Base-by-base conservation (phyloP, 2,797 vertebrate species). In the Notoglanidium macrostoma region DNA sequence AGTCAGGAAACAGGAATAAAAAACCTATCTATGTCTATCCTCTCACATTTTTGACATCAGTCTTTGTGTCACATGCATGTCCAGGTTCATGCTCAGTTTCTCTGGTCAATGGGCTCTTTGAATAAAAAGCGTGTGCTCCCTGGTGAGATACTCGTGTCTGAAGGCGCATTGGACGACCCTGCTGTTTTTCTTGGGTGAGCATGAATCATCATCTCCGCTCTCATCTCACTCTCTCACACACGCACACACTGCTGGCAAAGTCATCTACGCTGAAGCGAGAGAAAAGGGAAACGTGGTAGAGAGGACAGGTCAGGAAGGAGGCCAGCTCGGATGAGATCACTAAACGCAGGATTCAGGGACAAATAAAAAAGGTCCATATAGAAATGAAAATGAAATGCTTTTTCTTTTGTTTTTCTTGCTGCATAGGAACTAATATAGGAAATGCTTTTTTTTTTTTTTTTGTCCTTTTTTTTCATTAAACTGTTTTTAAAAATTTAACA, bases 121-220 rank as follows among this genome's bases (percentile, higher is more conserved):
- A 82, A 86, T 89, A 90, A 89, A 90, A 85, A 86, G 9, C 81
- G 74, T 86, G 26, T 44, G 46, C 80, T 86, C 63, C 86, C 86
- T 61, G 79, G 83, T 67, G 83, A 65, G 86, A 72, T 40, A 82
- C 87, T 76, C 82, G 63, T 87, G 35, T 88, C 63, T 74, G 1
- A 82, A 54, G 63, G 72, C 57, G 76, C n/a, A 63, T 46, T 90
- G 89, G 86, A 88, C 84, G 83, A 12, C 51, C 84, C 40, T 59
- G 57, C 51, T 90, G 90, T 87, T 91, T 89, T 86, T 90, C 81
- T 91, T 87, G 89, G 88, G 85, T 70, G 61, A 80, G 67, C 83
- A 87, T 86, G 88, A 91, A 89, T 90, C 88, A 88, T 65, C 59
- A 81, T 77, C 65, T 74, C 67, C 73, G 40, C 65, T 57, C 54